Base-by-base conservation (phyloP, 1,140 invertebrate genomes). In the Glossosoma conforme region DNA sequence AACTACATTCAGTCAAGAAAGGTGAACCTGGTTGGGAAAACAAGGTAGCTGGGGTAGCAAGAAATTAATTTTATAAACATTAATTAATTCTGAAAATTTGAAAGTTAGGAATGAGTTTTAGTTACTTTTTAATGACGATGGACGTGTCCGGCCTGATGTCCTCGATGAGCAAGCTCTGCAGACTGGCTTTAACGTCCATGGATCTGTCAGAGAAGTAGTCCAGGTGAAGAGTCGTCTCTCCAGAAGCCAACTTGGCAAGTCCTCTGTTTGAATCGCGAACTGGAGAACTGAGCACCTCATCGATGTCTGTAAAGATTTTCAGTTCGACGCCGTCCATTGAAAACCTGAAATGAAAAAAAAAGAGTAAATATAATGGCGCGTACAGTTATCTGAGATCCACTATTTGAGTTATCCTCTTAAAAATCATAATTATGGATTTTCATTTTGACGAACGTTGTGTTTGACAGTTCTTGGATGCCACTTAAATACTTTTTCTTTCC, bases 251-350 rank as follows among this genome's bases (percentile, higher is more conserved):
- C 60, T 80, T 82, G 11, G 84, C 85, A 11, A 89, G 67, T 1
- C 84, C 85, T 52, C 83, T 82, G 60, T 83, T 85, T 48, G 84
- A 61, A 61, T 88, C 85, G 11, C 85, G 72, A 1, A 86, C 82
- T 1, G 85, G 85, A 2, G 85, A 88, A 65, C 84, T 87, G 8
- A 87, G 63, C 1, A 86, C 76, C 67, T 87, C 86, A 51, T 87
- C 84, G 43, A 81, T 79, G 59, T 87, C 86, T 25, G 80, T 84
- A 62, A 84, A 88, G 2, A 89, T 66, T 60, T 80, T 81, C 1
- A 89, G 47, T 56, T 83, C 79, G 2, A 87, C 47, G 17, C 83
- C 83, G 59, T 89, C 86, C 19, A 87, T 67, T 5, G 75, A 76
- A 47, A 86, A 75, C 53, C 81, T 82, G 44, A 69, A 67, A 43